These are phyloP conservation scores for Drosophila nr. perissopoda DNA, from an alignment of 2,888 invertebrate species.

Conservation along the genomic window DNA sequence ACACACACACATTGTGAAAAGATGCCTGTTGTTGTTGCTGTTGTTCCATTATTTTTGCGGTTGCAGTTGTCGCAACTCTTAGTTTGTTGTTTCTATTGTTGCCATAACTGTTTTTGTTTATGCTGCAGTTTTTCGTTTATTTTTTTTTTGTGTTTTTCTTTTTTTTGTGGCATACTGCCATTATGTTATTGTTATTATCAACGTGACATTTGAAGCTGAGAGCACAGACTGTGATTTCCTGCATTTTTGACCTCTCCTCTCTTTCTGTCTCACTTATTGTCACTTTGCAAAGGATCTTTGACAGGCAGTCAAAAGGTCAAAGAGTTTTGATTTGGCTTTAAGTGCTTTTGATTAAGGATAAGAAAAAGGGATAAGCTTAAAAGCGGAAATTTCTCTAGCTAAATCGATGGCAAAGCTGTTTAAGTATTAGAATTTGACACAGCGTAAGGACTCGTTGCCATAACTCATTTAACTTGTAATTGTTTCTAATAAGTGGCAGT, in stretches of 20 bases:
- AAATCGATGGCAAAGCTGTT: not conserved
- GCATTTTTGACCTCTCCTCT: conserved; percentile 33
- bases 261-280: conserved; percentile 6
- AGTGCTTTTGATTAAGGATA: conserved; percentile 6
- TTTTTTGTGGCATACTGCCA: conserved; percentile 6
- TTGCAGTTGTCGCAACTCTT: conserved; percentile 56
- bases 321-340: not conserved
- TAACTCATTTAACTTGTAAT: not conserved
- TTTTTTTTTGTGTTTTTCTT: conserved; percentile 4
- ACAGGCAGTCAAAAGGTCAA: conserved; percentile 7
- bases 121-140: conserved; percentile 44
- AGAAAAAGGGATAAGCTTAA: not conserved
- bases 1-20: conserved; percentile 41
- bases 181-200: conserved; percentile 53
- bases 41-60: conserved; percentile 37
- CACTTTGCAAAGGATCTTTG: conserved; percentile 26
- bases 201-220: conserved; percentile 55
- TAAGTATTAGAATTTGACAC: not conserved
- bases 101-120: conserved; percentile 72
- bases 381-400: not conserved
- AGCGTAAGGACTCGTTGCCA: not conserved
- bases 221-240: conserved; percentile 13
- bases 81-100: conserved; percentile 69
- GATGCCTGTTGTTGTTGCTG: conserved; percentile 40
- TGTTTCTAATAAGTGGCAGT: not conserved